Conservation (phyloP, 2,797 vertebrate species). For the Chiloscyllium punctatum region DNA sequence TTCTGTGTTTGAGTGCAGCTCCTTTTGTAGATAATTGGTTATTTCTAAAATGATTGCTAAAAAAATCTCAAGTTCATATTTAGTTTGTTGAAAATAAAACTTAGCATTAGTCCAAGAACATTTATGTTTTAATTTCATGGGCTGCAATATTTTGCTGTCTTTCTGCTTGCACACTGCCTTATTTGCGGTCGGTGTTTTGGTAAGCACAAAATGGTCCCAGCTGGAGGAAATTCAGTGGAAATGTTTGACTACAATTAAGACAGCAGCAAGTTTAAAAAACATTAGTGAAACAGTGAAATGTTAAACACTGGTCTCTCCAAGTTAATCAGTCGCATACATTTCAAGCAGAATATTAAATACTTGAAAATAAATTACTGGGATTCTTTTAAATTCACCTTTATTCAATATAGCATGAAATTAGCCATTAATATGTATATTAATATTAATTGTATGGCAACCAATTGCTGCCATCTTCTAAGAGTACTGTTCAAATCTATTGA, state of each 20-base stretch:
- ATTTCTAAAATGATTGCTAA: neutral
- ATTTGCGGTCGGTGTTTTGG: neutral
- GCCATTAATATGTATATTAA: neutral
- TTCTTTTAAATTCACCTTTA: neutral
- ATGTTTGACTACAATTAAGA: neutral
- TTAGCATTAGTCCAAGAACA: neutral
- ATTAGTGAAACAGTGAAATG: neutral
- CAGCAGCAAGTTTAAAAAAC: neutral
- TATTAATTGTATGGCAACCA: neutral
- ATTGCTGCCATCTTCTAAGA: neutral
- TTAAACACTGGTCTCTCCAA: neutral
- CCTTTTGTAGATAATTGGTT: neutral
- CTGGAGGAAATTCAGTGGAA: slow-evolving; percentile 1
- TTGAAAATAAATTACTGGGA: neutral
- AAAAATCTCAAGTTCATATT: neutral
- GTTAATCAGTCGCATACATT: neutral
- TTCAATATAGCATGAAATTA: neutral
- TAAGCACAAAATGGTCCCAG: neutral
- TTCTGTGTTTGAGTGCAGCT: neutral
- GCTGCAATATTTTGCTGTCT: slow-evolving; percentile 13
- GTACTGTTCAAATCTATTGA: neutral
- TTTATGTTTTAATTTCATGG: neutral
- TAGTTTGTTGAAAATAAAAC: neutral
- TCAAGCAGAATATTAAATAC: neutral
- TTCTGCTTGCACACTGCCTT: neutral